phyloP scores from a whole-genome alignment of 2,888 invertebrate species.

The Brenthis ino region DNA sequence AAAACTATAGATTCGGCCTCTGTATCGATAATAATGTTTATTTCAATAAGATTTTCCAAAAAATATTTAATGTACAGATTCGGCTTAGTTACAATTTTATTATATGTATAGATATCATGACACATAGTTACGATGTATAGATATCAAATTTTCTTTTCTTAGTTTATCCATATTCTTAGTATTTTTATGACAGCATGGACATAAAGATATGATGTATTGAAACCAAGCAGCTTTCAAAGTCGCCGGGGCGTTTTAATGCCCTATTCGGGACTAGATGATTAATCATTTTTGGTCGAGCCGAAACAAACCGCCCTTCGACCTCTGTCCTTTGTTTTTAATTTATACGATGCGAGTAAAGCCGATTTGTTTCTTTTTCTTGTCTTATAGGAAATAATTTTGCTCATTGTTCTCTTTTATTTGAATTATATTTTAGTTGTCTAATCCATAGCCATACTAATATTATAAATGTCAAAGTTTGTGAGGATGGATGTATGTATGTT shows the following conservation, averaged over 20 bases:
- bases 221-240: conserved; percentile 48
- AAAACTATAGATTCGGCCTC: too few relatives aligned
- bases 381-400: too few relatives aligned
- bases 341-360: conserved; percentile 37
- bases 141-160: neutral
- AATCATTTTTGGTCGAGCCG: conserved; percentile 34
- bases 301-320: conserved; percentile 30
- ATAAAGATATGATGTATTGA: conserved; percentile 47
- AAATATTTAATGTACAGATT: too few relatives aligned
- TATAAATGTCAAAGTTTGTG: too few relatives aligned
- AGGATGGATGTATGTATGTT: too few relatives aligned
- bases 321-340: conserved; percentile 43
- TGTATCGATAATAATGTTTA: too few relatives aligned
- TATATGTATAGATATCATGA: too few relatives aligned
- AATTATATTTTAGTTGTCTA: too few relatives aligned
- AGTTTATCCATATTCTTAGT: conserved; percentile 15
- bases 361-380: neutral
- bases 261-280: conserved; percentile 37
- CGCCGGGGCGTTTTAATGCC: conserved; percentile 50
- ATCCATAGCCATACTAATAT: too few relatives aligned
- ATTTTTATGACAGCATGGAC: conserved; percentile 37
- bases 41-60: too few relatives aligned
- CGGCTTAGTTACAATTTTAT: too few relatives aligned
- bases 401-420: too few relatives aligned
- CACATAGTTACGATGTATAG: neutral